Evolutionary conservation across 2,888 invertebrate genomes (phyloP), one percentile per base, ranked within the genome.

Genomic region (Drosophila algonquin): DNA sequence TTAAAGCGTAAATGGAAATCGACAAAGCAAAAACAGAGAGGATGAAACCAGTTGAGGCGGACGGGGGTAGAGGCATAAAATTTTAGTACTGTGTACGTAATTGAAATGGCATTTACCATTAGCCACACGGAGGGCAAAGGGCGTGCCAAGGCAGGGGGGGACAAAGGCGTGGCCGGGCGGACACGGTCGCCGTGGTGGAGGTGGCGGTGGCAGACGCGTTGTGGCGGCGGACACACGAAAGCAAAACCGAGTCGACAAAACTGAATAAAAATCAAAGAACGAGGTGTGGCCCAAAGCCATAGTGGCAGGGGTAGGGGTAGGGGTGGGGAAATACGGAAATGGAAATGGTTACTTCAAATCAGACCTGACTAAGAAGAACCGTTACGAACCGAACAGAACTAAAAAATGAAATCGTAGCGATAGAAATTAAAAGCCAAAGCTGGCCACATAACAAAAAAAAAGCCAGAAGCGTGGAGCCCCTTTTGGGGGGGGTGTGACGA

Each of bases 21-120:
- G 82, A 77, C 68, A 75, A 75, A 82, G 72, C 61, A 71, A 73
- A 61, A 61, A 51, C 14, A 53, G 35, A 53, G 44, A 56, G 12
- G 8, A 53, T 0, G 40, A 59, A 8, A 32, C 12, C 16, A 40
- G 27, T 16, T 24, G 27, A 4, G 21, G 48, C 48, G 35, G 48
- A 32, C 1, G 18, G 35, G 10, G 55, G 60, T 55, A 55, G 85
- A 80, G 75, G 82, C 82, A 85, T 82, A 87, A 87, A 82, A 85
- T 87, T 81, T 87, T 81, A 87, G 88, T 85, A 85, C 83, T 82
- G 72, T 72, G 88, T 87, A 76, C 83, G 87, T 88, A 82, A 82
- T 82, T 82, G 89, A 82, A 82, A 82, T 88, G 87, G 80, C 86
- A 82, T 88, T 82, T 82, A 82, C 87, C 83, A 82, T 82, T 82